Conservation (phyloP, 1,140 invertebrate genomes). For the Lucilia sericata region DNA sequence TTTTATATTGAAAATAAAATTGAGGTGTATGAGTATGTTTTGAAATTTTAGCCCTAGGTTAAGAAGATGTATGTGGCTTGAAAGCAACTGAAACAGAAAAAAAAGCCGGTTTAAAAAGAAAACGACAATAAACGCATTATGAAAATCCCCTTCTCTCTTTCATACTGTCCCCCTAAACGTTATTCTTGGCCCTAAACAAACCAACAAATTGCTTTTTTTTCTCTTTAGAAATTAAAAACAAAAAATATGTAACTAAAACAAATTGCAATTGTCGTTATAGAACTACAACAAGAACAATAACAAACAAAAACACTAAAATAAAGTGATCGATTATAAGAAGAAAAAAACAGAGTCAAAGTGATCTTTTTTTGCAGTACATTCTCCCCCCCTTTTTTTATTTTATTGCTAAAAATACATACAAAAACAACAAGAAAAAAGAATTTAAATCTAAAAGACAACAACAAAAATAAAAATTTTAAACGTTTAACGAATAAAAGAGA, state of each 20-base stretch:
- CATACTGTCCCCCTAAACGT: background rate
- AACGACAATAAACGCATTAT: conserved; percentile 1
- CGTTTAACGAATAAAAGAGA: conserved; percentile 10
- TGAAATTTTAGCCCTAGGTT: conserved; percentile 43
- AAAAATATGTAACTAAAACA: background rate
- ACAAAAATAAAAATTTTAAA: background rate
- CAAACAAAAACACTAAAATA: background rate
- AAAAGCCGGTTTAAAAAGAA: conserved; percentile 46
- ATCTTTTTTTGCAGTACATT: background rate
- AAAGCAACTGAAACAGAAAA: conserved; percentile 7
- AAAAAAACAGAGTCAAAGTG: background rate
- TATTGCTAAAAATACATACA: background rate
- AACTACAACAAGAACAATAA: background rate
- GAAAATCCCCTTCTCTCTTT: background rate
- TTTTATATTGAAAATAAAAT: conserved; percentile 14
- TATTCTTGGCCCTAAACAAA: too few relatives aligned
- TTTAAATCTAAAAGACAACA: background rate
- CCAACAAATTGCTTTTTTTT: background rate
- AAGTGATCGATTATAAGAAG: conserved; percentile 20
- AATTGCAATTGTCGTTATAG: conserved; percentile 5
- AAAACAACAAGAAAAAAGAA: conserved; percentile 14
- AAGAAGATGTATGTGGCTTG: conserved; percentile 29
- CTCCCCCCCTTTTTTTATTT: background rate
- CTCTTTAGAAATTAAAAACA: background rate
- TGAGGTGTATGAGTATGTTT: conserved; percentile 27